Conservation (phyloP, 2,888 invertebrate genomes). For the Raillietiella orientalis region DNA sequence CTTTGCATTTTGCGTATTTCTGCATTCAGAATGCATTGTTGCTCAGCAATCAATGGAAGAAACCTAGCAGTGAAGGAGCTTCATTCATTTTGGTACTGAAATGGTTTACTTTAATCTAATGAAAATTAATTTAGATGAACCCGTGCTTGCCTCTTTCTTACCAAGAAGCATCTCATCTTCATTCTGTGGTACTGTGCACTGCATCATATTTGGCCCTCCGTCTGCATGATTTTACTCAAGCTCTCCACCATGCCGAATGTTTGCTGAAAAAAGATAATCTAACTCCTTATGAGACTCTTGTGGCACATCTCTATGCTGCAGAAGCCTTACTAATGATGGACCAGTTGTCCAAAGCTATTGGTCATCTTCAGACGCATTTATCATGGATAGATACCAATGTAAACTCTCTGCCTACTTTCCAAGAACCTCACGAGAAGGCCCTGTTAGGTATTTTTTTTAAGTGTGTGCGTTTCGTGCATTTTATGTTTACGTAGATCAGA, state of each 20-base stretch:
- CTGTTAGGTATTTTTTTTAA: slow-evolving; percentile 1
- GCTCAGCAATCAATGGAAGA: slow-evolving; percentile 24
- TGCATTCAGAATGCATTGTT: slow-evolving; percentile 55
- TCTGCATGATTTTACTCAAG: slow-evolving; percentile 45
- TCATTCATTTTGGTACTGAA: too few relatives aligned
- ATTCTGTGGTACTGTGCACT: too few relatives aligned
- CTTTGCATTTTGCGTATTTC: slow-evolving; percentile 57
- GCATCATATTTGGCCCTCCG: too few relatives aligned
- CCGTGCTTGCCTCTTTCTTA: too few relatives aligned
- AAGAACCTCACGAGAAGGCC: too few relatives aligned
- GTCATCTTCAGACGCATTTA: slow-evolving; percentile 40
- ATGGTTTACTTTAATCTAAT: too few relatives aligned
- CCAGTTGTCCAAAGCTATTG: slow-evolving; percentile 44
- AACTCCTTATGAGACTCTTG: slow-evolving; percentile 19
- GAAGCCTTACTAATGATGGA: slow-evolving; percentile 55
- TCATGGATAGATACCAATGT: too few relatives aligned
- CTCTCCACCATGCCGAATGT: slow-evolving; percentile 39
- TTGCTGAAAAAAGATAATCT: slow-evolving; percentile 34
- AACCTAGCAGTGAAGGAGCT: slow-evolving; percentile 1
- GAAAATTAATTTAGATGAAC: too few relatives aligned
- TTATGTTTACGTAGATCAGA: neutral
- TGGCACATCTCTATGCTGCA: slow-evolving; percentile 62
- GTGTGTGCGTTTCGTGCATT: neutral
- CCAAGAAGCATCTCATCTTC: too few relatives aligned
- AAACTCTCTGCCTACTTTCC: too few relatives aligned